Percentiles rank a stretch among this genome's conserved stretches.
phyloP scores from a whole-genome alignment of 2,113 vertebrate species.

The Pygoscelis adeliae region DNA sequence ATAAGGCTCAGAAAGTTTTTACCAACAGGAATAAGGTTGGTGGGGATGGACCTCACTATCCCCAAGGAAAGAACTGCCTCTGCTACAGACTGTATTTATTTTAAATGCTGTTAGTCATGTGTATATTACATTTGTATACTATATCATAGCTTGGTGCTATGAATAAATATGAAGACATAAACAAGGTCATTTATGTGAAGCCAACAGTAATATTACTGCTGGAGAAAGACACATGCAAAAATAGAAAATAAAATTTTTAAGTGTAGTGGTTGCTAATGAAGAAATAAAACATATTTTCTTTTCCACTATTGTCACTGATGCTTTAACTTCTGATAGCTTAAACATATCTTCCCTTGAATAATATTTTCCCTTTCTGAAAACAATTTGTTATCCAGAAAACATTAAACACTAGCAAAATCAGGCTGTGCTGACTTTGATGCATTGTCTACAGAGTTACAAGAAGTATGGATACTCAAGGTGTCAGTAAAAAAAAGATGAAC shows the following conservation, averaged over 20 bases:
- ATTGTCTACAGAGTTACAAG: not conserved
- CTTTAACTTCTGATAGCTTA: conserved; percentile 29
- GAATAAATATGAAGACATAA: conserved; percentile 62
- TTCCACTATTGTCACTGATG: not conserved
- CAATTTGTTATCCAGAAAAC: conserved; percentile 24
- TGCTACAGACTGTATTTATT: not conserved
- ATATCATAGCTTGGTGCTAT: not conserved
- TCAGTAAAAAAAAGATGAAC: conserved; percentile 18
- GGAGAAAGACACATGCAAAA: not conserved
- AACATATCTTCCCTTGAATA: conserved; percentile 14
- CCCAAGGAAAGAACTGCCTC: not conserved
- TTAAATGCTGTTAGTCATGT: conserved; percentile 25
- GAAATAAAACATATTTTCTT: conserved; percentile 21
- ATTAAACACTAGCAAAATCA: not conserved
- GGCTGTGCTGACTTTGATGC: conserved; percentile 2
- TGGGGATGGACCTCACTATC: not conserved
- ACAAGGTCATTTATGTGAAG: conserved; percentile 42
- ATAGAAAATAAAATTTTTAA: conserved; percentile 9
- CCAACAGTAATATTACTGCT: conserved; percentile 10
- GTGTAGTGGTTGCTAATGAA: conserved; percentile 3
- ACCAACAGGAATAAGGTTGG: not conserved
- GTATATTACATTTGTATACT: conserved; percentile 1
- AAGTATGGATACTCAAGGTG: not conserved
- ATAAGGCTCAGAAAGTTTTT: not conserved
- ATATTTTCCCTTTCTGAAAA: conserved; percentile 32